These are phyloP conservation scores for Mallotus villosus DNA, from an alignment of 2,797 vertebrate genomes.

Conservation along the genomic window DNA sequence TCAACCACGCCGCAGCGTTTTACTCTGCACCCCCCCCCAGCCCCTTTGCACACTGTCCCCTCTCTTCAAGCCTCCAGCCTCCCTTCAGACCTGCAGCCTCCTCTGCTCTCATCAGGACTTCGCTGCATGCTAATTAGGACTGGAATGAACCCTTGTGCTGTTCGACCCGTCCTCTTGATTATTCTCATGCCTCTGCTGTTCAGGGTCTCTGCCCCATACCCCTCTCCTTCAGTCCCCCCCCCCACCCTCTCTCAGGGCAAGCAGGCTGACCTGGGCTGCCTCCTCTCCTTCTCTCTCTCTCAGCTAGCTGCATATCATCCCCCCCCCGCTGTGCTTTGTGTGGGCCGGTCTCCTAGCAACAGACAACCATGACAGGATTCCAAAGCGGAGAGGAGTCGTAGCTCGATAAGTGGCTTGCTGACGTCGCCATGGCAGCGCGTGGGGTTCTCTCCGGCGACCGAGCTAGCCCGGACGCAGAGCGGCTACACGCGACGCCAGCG, in stretches of 20 bases:
- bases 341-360: slow-evolving; percentile 69
- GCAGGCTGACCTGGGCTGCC: slow-evolving; percentile 71
- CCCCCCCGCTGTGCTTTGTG: slow-evolving; percentile 68
- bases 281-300: slow-evolving; percentile 39
- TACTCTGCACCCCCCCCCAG: slow-evolving; percentile 29
- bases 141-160: too few species aligned
- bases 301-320: slow-evolving; percentile 72
- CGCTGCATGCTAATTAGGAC: too few species aligned
- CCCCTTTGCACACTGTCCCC: slow-evolving; percentile 22
- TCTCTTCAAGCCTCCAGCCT: background rate
- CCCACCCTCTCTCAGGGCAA: slow-evolving; percentile 63
- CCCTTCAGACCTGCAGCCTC: background rate
- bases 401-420: slow-evolving; percentile 25
- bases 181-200: too few species aligned
- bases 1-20: background rate
- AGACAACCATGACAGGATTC: slow-evolving; percentile 59
- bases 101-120: too few species aligned
- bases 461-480: slow-evolving; percentile 11
- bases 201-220: background rate
- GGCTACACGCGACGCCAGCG: background rate
- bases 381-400: slow-evolving; percentile 42
- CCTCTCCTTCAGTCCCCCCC: slow-evolving; percentile 30
- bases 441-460: slow-evolving; percentile 33
- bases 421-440: slow-evolving; percentile 28
- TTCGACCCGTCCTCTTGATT: too few species aligned